These are phyloP conservation scores for Phaethornis superciliosus DNA, from an alignment of 2,113 vertebrate species.

Conservation along the genomic window DNA sequence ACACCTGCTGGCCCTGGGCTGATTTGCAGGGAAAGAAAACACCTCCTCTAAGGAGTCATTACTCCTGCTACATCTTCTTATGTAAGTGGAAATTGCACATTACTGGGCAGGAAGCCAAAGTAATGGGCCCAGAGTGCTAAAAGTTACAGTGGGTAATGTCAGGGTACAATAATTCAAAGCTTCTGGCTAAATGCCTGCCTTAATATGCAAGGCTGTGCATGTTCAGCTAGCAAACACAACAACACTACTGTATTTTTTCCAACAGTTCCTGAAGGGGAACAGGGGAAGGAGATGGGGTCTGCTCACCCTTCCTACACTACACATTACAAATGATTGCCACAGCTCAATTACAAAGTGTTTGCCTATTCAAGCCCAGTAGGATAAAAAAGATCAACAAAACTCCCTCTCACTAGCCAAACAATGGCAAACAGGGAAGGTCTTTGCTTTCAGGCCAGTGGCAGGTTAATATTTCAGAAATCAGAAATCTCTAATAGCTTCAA, in stretches of 20 bases:
- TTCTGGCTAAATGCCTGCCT: slow-evolving; percentile 54
- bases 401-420: background rate
- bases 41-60: slow-evolving; percentile 61
- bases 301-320: background rate
- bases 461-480: background rate
- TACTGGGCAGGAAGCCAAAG: slow-evolving; percentile 68
- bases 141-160: slow-evolving; percentile 69
- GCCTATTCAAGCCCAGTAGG: background rate
- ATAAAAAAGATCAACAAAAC: background rate
- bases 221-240: slow-evolving; percentile 61
- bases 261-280: slow-evolving; percentile 1
- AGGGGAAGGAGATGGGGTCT: slow-evolving; percentile 13
- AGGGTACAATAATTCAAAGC: slow-evolving; percentile 68
- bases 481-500: background rate
- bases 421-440: background rate
- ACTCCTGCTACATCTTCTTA: slow-evolving; percentile 64
- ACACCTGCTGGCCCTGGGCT: slow-evolving; percentile 64
- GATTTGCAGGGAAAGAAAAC: slow-evolving; percentile 53
- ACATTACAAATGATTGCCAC: background rate
- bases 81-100: slow-evolving; percentile 68
- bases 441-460: background rate
- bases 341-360: background rate
- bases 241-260: slow-evolving; percentile 34
- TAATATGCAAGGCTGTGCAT: slow-evolving; percentile 61
- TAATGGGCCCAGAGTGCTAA: slow-evolving; percentile 66